A percentile compares a stretch with the other conserved stretches of the same genome.
Conservation (phyloP, 1,140 invertebrate genomes). For the Cherax quadricarinatus region DNA sequence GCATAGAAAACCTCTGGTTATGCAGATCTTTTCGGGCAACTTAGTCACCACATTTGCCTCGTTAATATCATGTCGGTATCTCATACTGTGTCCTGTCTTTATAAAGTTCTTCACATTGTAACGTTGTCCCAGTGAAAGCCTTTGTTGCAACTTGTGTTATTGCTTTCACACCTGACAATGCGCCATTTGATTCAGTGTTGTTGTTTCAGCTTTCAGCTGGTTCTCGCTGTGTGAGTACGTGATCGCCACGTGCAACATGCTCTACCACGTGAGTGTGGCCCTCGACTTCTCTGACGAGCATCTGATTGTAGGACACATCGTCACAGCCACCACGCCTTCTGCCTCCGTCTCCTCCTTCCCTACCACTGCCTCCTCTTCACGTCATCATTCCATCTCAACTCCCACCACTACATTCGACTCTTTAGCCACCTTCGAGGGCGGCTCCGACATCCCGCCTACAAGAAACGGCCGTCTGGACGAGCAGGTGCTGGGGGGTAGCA, state of each 20-base stretch:
- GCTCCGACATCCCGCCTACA: constrained; percentile 28
- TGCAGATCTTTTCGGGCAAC: no score
- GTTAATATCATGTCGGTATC: no score
- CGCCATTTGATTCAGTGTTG: not conserved
- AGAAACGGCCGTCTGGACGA: constrained; percentile 62
- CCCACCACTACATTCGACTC: constrained; percentile 34
- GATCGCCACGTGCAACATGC: constrained; percentile 93
- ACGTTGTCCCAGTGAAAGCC: no score
- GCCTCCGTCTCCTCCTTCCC: constrained; percentile 20
- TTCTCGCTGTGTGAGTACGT: constrained; percentile 95
- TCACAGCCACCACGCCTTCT: not conserved
- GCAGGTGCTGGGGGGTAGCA: not conserved
- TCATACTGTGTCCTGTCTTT: no score
- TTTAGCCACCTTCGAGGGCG: constrained; percentile 44
- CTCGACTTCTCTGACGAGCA: constrained; percentile 90
- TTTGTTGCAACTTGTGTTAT: no score
- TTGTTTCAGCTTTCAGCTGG: constrained; percentile 90
- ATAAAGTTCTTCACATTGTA: no score
- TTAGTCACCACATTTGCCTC: no score
- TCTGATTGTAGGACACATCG: constrained; percentile 83
- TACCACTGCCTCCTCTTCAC: constrained; percentile 38
- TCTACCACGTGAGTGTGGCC: constrained; percentile 91
- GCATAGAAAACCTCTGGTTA: no score
- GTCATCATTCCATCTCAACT: constrained; percentile 30
- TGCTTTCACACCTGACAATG: no score